phyloP scores from a whole-genome alignment of 2,797 vertebrate species.

The Notolepis coatsorum region DNA sequence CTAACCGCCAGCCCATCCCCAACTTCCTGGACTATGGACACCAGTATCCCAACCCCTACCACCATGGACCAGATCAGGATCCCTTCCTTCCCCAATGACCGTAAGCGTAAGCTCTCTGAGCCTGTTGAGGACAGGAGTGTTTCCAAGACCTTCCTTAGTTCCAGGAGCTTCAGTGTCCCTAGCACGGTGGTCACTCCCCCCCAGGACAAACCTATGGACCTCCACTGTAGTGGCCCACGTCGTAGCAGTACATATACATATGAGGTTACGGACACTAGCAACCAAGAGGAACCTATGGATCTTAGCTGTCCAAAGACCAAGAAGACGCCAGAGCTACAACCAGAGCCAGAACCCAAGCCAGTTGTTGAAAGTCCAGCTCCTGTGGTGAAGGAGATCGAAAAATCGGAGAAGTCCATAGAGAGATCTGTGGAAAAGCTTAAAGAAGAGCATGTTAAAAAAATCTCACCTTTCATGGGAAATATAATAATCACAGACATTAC shows the following conservation, averaged over 20 bases:
- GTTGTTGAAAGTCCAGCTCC: slow-evolving; percentile 25
- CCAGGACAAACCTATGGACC: slow-evolving; percentile 85
- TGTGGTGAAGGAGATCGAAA: slow-evolving; percentile 23
- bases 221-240: slow-evolving; percentile 67
- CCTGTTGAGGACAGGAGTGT: slow-evolving; percentile 77
- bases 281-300: slow-evolving; percentile 96
- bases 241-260: slow-evolving; percentile 42
- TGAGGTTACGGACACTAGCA: slow-evolving; percentile 71
- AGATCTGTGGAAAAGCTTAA: slow-evolving; percentile 72
- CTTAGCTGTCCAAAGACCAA: slow-evolving; percentile 93
- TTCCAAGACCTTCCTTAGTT: slow-evolving; percentile 86
- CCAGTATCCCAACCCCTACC: slow-evolving; percentile 53
- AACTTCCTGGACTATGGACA: slow-evolving; percentile 78
- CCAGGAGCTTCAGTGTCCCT: slow-evolving; percentile 89
- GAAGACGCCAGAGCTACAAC: slow-evolving; percentile 37
- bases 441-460: slow-evolving; percentile 79
- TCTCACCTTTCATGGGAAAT: slow-evolving; percentile 96
- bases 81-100: slow-evolving; percentile 72
- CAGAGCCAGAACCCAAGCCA: slow-evolving; percentile 43
- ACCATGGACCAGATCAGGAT: slow-evolving; percentile 71
- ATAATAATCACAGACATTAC: slow-evolving; percentile 99
- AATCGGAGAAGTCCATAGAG: neutral
- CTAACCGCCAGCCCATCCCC: slow-evolving; percentile 88
- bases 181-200: slow-evolving; percentile 75
- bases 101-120: slow-evolving; percentile 92